phyloP scores from a whole-genome alignment of 35 echinoderm and acorn worm genomes.

The Patiria miniata region DNA sequence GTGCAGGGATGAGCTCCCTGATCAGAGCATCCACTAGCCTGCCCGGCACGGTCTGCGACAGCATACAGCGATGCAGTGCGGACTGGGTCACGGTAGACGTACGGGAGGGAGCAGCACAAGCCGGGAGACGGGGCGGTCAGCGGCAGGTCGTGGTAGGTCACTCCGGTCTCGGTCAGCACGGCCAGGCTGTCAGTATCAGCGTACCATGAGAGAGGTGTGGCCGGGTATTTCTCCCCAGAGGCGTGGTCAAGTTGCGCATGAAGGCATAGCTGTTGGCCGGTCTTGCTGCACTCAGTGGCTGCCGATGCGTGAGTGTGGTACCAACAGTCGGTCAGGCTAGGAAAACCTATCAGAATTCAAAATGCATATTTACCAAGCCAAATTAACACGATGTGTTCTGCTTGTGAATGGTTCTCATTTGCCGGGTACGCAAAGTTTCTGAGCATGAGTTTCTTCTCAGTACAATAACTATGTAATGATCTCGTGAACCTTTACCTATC shows the following conservation, averaged over 20 bases:
- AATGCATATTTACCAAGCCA: no score
- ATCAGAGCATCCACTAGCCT: neutral
- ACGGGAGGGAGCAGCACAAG: neutral
- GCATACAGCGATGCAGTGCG: neutral
- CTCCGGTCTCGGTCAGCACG: neutral
- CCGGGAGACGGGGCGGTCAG: neutral
- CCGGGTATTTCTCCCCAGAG: neutral
- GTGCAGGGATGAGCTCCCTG: neutral
- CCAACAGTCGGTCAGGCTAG: no score
- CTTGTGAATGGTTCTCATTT: no score
- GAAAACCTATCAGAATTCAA: no score
- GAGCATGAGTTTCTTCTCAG: no score
- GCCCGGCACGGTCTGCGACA: neutral
- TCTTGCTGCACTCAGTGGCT: neutral
- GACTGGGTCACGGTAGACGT: neutral
- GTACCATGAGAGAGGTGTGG: neutral
- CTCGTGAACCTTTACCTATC: no score
- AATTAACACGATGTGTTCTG: no score
- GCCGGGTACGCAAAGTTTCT: no score
- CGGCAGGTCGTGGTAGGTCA: neutral
- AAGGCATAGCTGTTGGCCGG: slow-evolving; percentile 3
- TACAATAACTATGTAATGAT: no score
- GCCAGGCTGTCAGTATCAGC: neutral
- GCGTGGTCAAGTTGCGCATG: neutral
- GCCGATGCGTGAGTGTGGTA: neutral